Conservation (phyloP, 1,140 invertebrate species). For the Drosophila tsacasi region DNA sequence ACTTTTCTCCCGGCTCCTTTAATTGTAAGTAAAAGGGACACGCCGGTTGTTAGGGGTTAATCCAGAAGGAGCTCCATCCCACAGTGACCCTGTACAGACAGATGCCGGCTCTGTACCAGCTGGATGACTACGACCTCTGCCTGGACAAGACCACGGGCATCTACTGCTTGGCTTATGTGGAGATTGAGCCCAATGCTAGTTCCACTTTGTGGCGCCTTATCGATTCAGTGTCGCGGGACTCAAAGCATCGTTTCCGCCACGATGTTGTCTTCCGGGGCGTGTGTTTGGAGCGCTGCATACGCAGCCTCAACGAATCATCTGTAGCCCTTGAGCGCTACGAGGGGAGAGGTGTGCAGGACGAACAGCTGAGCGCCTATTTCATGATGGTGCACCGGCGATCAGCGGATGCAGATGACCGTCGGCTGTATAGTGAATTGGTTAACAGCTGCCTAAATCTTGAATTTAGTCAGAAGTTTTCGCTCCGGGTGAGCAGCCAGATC, state of each 20-base stretch:
- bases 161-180: constrained; percentile 86
- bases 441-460: constrained; percentile 74
- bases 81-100: constrained; percentile 64
- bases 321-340: constrained; percentile 35
- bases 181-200: constrained; percentile 75
- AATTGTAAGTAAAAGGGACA: constrained; percentile 53
- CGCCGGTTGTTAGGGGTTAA: background rate
- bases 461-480: constrained; percentile 47
- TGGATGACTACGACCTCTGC: constrained; percentile 86
- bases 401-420: constrained; percentile 47
- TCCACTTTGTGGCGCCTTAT: constrained; percentile 85
- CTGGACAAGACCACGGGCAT: constrained; percentile 51
- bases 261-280: constrained; percentile 86
- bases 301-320: constrained; percentile 12
- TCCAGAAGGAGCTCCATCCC: background rate
- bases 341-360: constrained; percentile 33
- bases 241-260: constrained; percentile 86
- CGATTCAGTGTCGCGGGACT: constrained; percentile 79
- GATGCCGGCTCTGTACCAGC: constrained; percentile 85
- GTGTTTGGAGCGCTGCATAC: constrained; percentile 84
- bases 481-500: constrained; percentile 58
- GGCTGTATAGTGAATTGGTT: constrained; percentile 54
- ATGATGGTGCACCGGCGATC: constrained; percentile 51
- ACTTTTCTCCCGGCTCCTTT: constrained; percentile 29
- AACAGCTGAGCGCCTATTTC: constrained; percentile 63